These are phyloP conservation scores for Pavo muticus DNA, from an alignment of 2,113 vertebrate species.

Conservation along the genomic window DNA sequence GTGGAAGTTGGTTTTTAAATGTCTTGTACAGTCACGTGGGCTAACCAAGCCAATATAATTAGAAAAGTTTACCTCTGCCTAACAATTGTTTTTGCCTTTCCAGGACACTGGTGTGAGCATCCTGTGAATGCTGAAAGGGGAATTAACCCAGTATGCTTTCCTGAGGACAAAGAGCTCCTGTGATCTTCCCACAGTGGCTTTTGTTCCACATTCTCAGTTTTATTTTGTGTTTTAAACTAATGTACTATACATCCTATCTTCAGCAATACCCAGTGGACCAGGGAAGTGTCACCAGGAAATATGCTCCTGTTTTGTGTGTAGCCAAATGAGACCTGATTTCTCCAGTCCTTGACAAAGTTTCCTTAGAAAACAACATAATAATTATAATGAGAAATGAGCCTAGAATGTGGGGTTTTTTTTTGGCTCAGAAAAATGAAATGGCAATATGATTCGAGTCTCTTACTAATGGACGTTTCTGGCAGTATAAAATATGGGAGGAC, in stretches of 20 bases:
- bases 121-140: background rate
- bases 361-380: background rate
- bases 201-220: background rate
- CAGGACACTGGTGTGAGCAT: background rate
- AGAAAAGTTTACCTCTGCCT: background rate
- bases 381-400: background rate
- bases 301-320: background rate
- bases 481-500: background rate
- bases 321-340: background rate
- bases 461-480: background rate
- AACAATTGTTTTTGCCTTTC: slow-evolving; percentile 1
- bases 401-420: background rate
- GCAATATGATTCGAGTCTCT: background rate
- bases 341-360: background rate
- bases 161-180: background rate
- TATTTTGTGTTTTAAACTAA: background rate
- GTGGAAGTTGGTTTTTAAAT: background rate
- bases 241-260: background rate
- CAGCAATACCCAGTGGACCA: background rate
- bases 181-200: background rate
- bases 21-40: background rate
- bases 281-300: background rate
- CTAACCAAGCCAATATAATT: background rate
- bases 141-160: slow-evolving; percentile 10
- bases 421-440: background rate